Conservation (phyloP, 2,888 invertebrate genomes). For the Antheraea assamensis region DNA sequence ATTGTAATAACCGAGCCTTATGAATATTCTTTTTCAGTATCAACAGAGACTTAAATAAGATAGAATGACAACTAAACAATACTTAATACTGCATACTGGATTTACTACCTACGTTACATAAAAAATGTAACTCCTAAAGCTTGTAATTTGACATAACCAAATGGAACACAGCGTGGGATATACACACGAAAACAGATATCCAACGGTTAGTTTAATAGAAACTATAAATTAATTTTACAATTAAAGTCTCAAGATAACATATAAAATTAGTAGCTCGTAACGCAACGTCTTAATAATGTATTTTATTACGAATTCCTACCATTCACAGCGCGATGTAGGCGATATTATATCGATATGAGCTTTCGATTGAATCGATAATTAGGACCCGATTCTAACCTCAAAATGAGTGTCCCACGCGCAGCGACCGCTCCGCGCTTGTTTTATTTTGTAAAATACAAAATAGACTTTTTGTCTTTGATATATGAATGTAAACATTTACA, state of each 20-base stretch:
- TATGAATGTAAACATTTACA: slow-evolving; percentile 34
- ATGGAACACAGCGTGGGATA: neutral
- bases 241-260: slow-evolving; percentile 9
- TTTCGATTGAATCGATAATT: slow-evolving; percentile 59
- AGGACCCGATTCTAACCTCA: slow-evolving; percentile 67
- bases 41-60: no score
- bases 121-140: neutral
- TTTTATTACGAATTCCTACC: slow-evolving; percentile 45
- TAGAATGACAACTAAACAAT: no score
- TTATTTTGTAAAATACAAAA: slow-evolving; percentile 29
- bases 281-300: slow-evolving; percentile 10
- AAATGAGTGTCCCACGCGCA: slow-evolving; percentile 65
- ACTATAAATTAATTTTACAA: slow-evolving; percentile 9
- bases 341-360: slow-evolving; percentile 51
- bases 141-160: neutral
- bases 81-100: neutral
- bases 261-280: slow-evolving; percentile 16
- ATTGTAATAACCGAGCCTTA: no score
- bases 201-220: slow-evolving; percentile 8
- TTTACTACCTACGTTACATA: neutral
- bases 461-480: slow-evolving; percentile 35
- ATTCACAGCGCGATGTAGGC: slow-evolving; percentile 49
- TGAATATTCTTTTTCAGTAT: no score
- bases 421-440: slow-evolving; percentile 5
- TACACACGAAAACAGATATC: neutral